Base-by-base conservation (phyloP, 2,113 vertebrate genomes). In the Mesitornis unicolor region DNA sequence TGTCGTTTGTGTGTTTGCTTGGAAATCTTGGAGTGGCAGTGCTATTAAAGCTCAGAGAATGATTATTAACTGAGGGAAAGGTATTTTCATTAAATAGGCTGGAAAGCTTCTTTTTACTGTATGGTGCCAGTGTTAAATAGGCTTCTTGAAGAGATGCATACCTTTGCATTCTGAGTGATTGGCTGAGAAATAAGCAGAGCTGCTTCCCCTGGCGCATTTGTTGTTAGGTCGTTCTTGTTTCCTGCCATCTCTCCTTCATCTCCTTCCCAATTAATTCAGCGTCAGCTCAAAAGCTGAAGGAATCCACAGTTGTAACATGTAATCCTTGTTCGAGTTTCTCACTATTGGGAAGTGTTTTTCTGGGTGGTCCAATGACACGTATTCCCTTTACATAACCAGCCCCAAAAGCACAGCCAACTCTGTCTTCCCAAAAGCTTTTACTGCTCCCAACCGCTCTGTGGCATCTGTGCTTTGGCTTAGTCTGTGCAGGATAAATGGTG, bases 31-130 rank as follows among this genome's bases (percentile, higher is more conserved):
- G 87, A 77, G 69, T 51, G 31, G 48, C 82, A 76, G 57, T 75
- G 80, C 64, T 86, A 22, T 93, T 93, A 94, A 88, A 94, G 68
- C 9, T 12, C 28, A n/a, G 71, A 43, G 29, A 40, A 84, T 92
- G 43, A 87, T 89, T 90, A 90, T 93, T 92, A 96, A 86, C 83
- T 88, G 88, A 90, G 80, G 85, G 76, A 88, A 84, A 91, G 76
- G 83, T 90, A 92, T 95, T 96, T 96, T 92, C 95, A 96, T 92
- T 79, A 92, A 96, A 93, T 84, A 60, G 33, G 53, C 65, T 96
- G 96, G 88, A 93, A 89, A 70, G 28, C 15, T 84, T 95, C 92
- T 90, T 61, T 75, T 82, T 76, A 28, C 60, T 87, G 43, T 75
- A 26, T 1, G 0, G 54, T 94, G 83, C 92, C 86, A 92, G 31